phyloP scores from a whole-genome alignment of 2,797 vertebrate species.

The Dryobates pubescens region DNA sequence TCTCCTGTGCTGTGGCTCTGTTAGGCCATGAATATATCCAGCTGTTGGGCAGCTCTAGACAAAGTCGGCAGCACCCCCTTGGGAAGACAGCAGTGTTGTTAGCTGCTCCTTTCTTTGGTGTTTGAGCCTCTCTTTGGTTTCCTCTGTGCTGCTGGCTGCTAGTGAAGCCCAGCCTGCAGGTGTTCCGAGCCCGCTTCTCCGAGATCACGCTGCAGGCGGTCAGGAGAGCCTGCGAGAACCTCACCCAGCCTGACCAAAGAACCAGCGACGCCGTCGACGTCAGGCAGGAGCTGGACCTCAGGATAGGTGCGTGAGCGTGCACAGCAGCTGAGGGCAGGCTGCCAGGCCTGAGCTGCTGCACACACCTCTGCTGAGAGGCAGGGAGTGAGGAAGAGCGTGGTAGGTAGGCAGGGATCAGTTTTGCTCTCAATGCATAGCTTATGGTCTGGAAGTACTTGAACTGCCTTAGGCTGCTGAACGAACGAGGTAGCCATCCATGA shows the following conservation, averaged over 20 bases:
- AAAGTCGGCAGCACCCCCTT: rapidly evolving
- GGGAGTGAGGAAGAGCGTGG: neutral
- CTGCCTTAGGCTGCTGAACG: neutral
- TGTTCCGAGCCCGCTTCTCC: constrained; percentile 94
- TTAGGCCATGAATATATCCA: neutral
- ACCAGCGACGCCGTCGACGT: constrained; percentile 93
- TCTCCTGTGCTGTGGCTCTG: neutral
- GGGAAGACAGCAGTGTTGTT: neutral
- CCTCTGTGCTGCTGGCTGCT: neutral
- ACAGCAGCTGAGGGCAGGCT: neutral
- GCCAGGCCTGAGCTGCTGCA: neutral
- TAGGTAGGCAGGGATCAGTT: neutral
- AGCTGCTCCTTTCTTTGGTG: neutral
- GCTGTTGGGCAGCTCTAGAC: neutral
- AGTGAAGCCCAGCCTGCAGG: constrained; percentile 90
- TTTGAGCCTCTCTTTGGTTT: neutral
- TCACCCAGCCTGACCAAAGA: constrained; percentile 85
- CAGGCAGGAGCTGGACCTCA: constrained; percentile 93
- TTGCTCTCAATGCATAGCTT: neutral
- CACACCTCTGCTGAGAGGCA: neutral
- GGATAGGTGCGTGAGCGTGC: constrained; percentile 81
- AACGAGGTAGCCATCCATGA: neutral
- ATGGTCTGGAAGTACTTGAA: neutral
- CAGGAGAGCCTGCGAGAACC: constrained; percentile 88
- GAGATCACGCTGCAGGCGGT: constrained; percentile 94